Percentiles rank a stretch among this genome's conserved stretches.
These are phyloP conservation scores for Narcine bancroftii DNA, from an alignment of 2,113 vertebrate species.

Conservation along the genomic window DNA sequence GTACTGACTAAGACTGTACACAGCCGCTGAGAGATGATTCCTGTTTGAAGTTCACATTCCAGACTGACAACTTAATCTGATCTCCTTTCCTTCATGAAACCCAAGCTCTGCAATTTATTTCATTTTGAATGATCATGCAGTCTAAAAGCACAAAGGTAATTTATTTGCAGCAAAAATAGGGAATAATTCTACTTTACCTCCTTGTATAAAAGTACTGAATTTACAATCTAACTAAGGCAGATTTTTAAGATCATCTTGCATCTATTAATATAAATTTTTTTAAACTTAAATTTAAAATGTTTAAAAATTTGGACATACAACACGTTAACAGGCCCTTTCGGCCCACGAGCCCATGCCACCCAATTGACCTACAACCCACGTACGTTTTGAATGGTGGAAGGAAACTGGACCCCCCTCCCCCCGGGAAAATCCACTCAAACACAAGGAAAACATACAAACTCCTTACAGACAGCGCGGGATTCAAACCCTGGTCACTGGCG, in stretches of 20 bases:
- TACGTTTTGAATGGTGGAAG: too few species aligned
- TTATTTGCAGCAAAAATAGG: background rate
- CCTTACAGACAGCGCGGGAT: too few species aligned
- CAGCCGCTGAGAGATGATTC: background rate
- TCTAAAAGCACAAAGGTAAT: background rate
- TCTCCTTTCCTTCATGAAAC: background rate
- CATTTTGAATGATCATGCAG: conserved; percentile 2
- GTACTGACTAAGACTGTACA: background rate
- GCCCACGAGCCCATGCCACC: too few species aligned
- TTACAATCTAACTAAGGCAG: background rate
- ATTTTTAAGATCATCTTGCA: background rate
- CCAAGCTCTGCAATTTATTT: background rate
- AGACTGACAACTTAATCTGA: conserved; percentile 17
- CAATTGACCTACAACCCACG: too few species aligned
- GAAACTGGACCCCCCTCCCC: too few species aligned
- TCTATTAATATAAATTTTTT: too few species aligned
- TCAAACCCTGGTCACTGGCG: too few species aligned
- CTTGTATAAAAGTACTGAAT: background rate
- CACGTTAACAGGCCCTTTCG: too few species aligned
- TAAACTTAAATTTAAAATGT: too few species aligned
- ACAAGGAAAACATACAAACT: too few species aligned
- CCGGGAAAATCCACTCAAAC: too few species aligned
- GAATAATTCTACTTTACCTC: background rate
- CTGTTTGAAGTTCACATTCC: background rate
- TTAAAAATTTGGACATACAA: too few species aligned